Conservation (phyloP, 2,888 invertebrate genomes). For the Miltochrista miniata region DNA sequence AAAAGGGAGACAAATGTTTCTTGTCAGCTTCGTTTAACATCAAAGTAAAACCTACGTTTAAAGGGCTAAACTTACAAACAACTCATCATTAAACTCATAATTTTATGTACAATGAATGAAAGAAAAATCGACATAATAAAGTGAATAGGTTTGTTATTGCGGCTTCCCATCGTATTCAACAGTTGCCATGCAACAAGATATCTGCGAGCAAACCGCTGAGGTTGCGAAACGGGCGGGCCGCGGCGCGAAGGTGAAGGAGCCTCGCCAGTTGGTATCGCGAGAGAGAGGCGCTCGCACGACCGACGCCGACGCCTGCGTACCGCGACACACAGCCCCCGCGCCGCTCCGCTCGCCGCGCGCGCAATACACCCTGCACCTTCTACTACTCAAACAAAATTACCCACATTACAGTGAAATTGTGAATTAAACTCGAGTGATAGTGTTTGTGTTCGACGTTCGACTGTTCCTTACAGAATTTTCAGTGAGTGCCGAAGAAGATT, state of each 20-base stretch:
- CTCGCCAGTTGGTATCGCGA: conserved; percentile 74
- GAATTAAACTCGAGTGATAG: conserved; percentile 59
- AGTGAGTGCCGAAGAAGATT: conserved; percentile 40
- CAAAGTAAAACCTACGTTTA: conserved; percentile 11
- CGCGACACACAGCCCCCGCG: conserved; percentile 32
- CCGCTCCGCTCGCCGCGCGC: conserved; percentile 44
- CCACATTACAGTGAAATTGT: conserved; percentile 46
- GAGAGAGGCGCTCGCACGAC: conserved; percentile 68
- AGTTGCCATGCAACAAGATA: conserved; percentile 81
- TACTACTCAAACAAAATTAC: conserved; percentile 42
- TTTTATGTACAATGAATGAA: conserved; percentile 16
- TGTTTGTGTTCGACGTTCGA: conserved; percentile 63
- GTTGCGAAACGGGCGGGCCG: conserved; percentile 68
- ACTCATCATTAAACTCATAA: conserved; percentile 7
- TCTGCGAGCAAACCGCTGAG: conserved; percentile 73
- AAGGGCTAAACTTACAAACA: conserved; percentile 11
- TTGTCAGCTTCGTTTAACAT: conserved; percentile 32
- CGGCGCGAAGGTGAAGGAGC: conserved; percentile 68
- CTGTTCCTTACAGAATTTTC: conserved; percentile 43
- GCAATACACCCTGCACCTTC: conserved; percentile 50
- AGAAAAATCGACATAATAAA: conserved; percentile 27
- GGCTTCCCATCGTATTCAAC: conserved; percentile 42
- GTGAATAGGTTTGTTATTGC: conserved; percentile 38
- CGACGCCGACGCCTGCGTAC: conserved; percentile 46
- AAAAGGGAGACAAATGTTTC: no score